Conservation (phyloP, 2,888 invertebrate species). For the Sesamia inferens region DNA sequence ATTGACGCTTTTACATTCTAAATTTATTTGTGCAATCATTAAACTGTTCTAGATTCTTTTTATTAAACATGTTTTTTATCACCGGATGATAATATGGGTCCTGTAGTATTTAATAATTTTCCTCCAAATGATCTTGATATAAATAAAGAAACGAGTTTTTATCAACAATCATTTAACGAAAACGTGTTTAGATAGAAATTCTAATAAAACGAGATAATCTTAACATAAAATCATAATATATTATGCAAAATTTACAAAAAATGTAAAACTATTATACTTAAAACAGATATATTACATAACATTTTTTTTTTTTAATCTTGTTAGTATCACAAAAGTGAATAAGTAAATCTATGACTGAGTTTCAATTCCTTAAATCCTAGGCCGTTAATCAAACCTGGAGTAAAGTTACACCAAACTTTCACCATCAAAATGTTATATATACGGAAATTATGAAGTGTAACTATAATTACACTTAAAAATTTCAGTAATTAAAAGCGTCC, state of each 20-base stretch:
- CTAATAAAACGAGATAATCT: conserved; percentile 53
- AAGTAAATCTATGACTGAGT: conserved; percentile 29
- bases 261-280: conserved; percentile 35
- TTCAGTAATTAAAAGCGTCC: background rate
- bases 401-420: background rate
- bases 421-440: background rate
- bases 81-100: background rate
- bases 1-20: conserved; percentile 51
- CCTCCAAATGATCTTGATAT: background rate
- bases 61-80: conserved; percentile 3
- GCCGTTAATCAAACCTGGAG: background rate
- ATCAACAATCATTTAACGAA: conserved; percentile 11
- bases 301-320: conserved; percentile 35
- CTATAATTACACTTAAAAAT: background rate
- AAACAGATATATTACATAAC: conserved; percentile 33
- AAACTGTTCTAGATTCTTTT: background rate
- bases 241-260: conserved; percentile 52
- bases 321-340: conserved; percentile 20
- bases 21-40: conserved; percentile 42
- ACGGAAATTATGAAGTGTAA: background rate
- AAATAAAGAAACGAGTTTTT: conserved; percentile 25
- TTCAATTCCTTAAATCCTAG: conserved; percentile 26
- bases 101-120: conserved; percentile 7
- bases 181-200: conserved; percentile 46
- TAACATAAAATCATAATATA: conserved; percentile 58